Evolutionary conservation across 2,888 invertebrate species (phyloP).

Genomic region (Parnassius apollo): DNA sequence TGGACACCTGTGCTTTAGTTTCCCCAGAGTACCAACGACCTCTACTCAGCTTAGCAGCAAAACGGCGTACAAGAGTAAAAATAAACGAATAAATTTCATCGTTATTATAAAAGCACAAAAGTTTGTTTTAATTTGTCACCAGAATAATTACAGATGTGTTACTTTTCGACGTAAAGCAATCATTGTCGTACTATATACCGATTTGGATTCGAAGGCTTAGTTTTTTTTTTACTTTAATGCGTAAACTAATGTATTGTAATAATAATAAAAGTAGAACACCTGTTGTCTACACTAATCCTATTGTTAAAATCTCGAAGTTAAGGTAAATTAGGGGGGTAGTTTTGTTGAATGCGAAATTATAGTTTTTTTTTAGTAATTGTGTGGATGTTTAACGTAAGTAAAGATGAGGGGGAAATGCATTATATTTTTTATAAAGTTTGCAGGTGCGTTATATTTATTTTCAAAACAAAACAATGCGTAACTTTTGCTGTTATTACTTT

Average conservation of each 20-base stretch:
- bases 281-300: conserved; percentile 63
- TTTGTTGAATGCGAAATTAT: conserved; percentile 47
- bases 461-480: background rate
- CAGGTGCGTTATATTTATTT: conserved; percentile 16
- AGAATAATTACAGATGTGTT: conserved; percentile 65
- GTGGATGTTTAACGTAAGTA: conserved; percentile 1
- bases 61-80: conserved; percentile 52
- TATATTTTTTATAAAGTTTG: background rate
- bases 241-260: conserved; percentile 76
- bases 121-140: conserved; percentile 39
- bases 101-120: conserved; percentile 37
- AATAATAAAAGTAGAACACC: conserved; percentile 74
- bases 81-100: conserved; percentile 42
- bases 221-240: conserved; percentile 62
- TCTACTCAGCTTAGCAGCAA: conserved; percentile 53
- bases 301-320: conserved; percentile 58
- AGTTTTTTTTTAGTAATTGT: conserved; percentile 35
- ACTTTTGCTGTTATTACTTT: background rate
- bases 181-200: conserved; percentile 73
- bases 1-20: conserved; percentile 82
- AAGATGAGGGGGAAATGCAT: background rate
- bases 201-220: conserved; percentile 74
- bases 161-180: conserved; percentile 73
- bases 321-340: conserved; percentile 49
- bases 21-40: conserved; percentile 81